phyloP scores from a whole-genome alignment of 2,797 vertebrate genomes.

The Alca torda region DNA sequence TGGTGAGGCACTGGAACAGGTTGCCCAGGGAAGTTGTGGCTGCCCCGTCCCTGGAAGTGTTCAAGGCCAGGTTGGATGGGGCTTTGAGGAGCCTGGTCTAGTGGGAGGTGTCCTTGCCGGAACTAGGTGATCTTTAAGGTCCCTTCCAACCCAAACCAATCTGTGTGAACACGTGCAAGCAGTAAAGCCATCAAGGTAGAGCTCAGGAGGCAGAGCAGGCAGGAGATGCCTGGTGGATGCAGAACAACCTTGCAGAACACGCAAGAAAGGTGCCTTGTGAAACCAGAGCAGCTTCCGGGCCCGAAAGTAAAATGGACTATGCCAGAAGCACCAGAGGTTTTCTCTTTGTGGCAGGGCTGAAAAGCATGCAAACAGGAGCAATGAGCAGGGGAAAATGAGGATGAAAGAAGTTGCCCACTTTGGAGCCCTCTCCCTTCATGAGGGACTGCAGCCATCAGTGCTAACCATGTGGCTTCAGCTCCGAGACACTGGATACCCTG shows the following conservation, averaged over 20 bases:
- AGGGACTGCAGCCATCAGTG: neutral
- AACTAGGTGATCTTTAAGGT: too few relatives aligned
- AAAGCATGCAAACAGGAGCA: neutral
- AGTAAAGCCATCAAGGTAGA: neutral
- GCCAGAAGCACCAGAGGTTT: neutral
- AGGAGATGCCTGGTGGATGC: neutral
- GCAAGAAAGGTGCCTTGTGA: neutral
- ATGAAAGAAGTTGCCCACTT: neutral
- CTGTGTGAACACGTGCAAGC: neutral
- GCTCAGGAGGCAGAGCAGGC: neutral
- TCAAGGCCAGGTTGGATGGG: too few relatives aligned
- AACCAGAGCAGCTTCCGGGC: neutral
- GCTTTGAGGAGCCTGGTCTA: too few relatives aligned
- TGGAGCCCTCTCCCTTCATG: neutral
- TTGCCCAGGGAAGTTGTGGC: too few relatives aligned
- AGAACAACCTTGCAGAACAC: neutral
- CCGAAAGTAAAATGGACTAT: neutral
- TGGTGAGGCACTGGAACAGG: too few relatives aligned
- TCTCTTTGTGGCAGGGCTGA: neutral
- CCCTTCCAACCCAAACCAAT: too few relatives aligned
- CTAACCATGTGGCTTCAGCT: neutral
- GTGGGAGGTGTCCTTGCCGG: too few relatives aligned
- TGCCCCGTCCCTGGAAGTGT: too few relatives aligned
- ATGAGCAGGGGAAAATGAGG: neutral
- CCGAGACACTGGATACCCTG: neutral